Percentiles rank a stretch among this genome's conserved stretches.
Evolutionary conservation across 2,797 vertebrate genomes (phyloP).

Genomic region (Prionace glauca): DNA sequence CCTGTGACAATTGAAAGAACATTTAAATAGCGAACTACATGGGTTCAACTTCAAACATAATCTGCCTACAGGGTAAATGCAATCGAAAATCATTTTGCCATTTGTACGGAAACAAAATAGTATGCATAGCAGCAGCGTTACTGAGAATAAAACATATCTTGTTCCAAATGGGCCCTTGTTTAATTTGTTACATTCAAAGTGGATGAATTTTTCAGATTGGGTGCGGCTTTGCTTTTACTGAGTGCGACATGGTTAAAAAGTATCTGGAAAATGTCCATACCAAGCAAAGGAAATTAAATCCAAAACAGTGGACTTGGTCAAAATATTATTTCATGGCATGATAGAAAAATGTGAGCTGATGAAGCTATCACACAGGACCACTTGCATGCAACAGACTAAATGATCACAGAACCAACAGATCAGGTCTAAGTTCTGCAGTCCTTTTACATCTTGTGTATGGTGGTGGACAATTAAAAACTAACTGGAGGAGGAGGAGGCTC

Average conservation of each 20-base stretch:
- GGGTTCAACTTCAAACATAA: conserved; percentile 3
- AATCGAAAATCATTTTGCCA: background rate
- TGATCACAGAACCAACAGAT: background rate
- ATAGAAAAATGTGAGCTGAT: background rate
- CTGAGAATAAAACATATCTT: background rate
- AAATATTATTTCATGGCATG: background rate
- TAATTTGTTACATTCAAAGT: background rate
- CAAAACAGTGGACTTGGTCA: background rate
- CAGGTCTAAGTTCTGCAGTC: background rate
- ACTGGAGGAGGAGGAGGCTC: too few species aligned
- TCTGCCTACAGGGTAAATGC: background rate
- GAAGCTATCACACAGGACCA: background rate
- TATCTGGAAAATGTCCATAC: background rate
- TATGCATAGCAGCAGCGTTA: background rate
- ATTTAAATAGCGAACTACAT: background rate
- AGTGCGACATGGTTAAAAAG: background rate
- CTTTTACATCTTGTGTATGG: background rate
- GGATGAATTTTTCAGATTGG: background rate
- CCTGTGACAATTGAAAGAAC: background rate
- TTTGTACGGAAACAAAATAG: background rate
- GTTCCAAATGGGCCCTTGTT: background rate
- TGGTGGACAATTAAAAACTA: background rate
- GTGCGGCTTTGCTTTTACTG: background rate
- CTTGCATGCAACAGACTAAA: background rate
- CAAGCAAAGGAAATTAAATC: background rate